phyloP scores from a whole-genome alignment of 2,113 vertebrate species.

The Cololabis saira region DNA sequence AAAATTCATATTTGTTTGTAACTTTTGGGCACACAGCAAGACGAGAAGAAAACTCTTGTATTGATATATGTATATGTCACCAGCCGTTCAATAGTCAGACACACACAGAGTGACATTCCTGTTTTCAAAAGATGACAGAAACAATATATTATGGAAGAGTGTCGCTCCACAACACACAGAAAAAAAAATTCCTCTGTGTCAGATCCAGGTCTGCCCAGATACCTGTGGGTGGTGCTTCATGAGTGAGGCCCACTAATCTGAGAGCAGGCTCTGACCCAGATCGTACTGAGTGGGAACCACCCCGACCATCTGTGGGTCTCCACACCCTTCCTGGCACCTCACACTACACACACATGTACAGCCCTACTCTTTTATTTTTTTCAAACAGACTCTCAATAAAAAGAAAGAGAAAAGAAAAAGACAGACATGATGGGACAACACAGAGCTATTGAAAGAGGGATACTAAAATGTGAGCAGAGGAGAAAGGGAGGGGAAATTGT shows the following conservation, averaged over 20 bases:
- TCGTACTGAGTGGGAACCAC: conserved; percentile 85
- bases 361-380: not conserved
- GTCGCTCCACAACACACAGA: conserved; percentile 47
- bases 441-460: not conserved
- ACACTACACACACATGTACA: conserved; percentile 23
- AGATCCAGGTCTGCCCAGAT: conserved; percentile 71
- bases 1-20: conserved; percentile 13
- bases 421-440: conserved; percentile 4
- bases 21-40: conserved; percentile 1
- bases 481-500: not conserved
- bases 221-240: conserved; percentile 68
- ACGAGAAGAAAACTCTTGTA: not conserved
- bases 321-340: conserved; percentile 79
- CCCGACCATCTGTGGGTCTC: conserved; percentile 84
- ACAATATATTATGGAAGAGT: conserved; percentile 43
- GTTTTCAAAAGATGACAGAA: conserved; percentile 42
- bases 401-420: conserved; percentile 1
- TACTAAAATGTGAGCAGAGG: not conserved
- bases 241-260: conserved; percentile 75
- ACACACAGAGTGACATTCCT: conserved; percentile 39
- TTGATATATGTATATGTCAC: not conserved
- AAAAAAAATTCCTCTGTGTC: conserved; percentile 74
- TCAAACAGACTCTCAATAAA: not conserved
- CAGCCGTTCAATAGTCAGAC: conserved; percentile 4
- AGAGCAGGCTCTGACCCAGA: conserved; percentile 74